A percentile compares a stretch with the other conserved stretches of the same genome.
Conservation (phyloP, 2,888 invertebrate genomes). For the Tipula lateralis region DNA sequence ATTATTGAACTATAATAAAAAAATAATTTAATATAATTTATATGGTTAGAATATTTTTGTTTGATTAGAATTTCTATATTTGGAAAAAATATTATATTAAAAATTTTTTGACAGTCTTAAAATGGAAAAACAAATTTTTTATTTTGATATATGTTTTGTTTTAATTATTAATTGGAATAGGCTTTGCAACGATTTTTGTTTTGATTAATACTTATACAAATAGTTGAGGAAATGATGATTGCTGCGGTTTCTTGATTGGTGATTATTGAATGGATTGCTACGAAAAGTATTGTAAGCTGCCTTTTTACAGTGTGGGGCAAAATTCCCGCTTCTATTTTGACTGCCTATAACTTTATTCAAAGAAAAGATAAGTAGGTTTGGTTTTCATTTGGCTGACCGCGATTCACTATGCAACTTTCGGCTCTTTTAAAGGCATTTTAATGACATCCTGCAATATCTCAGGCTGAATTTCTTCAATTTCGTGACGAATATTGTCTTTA, state of each 20-base stretch:
- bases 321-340: too few relatives aligned
- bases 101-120: background rate
- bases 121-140: background rate
- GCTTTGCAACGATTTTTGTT: background rate
- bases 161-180: background rate
- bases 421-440: too few relatives aligned
- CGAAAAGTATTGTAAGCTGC: too few relatives aligned
- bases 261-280: background rate
- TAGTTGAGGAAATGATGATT: background rate
- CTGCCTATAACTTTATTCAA: too few relatives aligned
- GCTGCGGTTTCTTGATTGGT: background rate
- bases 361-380: too few relatives aligned
- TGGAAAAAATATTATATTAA: background rate
- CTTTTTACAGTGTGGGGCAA: too few relatives aligned
- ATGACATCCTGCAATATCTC: too few relatives aligned
- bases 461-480: too few relatives aligned
- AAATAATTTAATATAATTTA: background rate
- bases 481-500: too few relatives aligned
- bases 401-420: too few relatives aligned
- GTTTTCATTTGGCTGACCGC: too few relatives aligned
- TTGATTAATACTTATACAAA: background rate
- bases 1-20: background rate
- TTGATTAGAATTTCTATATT: slow-evolving; percentile 1
- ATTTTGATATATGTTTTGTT: background rate
- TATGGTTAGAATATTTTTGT: background rate